These are phyloP conservation scores for Alethe diademata DNA, from an alignment of 2,113 vertebrate genomes.

Conservation along the genomic window DNA sequence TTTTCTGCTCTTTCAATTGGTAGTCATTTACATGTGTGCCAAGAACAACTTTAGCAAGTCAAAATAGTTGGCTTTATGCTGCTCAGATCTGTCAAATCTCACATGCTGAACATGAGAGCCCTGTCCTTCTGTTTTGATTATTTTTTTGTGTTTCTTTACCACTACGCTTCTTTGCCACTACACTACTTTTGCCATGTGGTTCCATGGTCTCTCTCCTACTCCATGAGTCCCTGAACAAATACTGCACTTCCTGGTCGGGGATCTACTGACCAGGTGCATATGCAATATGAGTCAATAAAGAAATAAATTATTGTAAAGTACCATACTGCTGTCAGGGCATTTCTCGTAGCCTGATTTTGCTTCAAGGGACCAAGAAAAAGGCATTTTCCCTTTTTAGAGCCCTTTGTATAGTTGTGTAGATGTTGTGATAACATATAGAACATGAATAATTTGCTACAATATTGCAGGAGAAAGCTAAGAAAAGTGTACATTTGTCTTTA, in stretches of 20 bases:
- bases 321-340: neutral
- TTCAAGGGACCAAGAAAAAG: neutral
- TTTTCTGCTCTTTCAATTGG: neutral
- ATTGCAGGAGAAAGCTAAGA: neutral
- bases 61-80: neutral
- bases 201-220: neutral
- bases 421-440: neutral
- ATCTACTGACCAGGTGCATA: neutral
- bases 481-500: neutral
- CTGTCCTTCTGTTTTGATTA: neutral
- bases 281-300: neutral
- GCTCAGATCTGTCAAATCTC: neutral
- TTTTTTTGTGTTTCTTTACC: neutral
- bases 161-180: neutral
- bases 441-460: neutral
- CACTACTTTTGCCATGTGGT: neutral
- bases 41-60: neutral
- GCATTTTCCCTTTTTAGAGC: neutral
- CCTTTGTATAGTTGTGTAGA: neutral
- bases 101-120: fast-evolving
- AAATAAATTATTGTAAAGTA: neutral
- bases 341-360: neutral
- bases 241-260: neutral
- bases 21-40: neutral
- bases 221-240: neutral